phyloP scores from a whole-genome alignment of 2,113 vertebrate genomes.

The Phyllostomus discolor region DNA sequence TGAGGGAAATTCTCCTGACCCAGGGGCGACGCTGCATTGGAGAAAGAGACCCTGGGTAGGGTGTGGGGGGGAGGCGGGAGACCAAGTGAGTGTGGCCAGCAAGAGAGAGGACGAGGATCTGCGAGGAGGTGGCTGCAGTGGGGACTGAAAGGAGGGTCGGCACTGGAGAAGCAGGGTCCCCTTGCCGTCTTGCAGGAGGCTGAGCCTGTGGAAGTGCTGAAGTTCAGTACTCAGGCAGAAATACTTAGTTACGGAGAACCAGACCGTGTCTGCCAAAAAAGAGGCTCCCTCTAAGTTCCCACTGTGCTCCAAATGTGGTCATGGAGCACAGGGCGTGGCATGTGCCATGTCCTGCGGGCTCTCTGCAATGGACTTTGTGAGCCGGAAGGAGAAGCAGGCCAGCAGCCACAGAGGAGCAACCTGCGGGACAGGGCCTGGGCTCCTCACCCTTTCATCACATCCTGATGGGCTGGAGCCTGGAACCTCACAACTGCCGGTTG shows the following conservation, averaged over 20 bases:
- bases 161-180: background rate
- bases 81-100: background rate
- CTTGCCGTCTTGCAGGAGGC: background rate
- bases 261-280: background rate
- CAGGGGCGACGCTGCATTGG: rapidly evolving
- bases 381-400: background rate
- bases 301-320: background rate
- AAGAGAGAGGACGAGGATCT: background rate
- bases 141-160: background rate
- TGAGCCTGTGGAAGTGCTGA: background rate
- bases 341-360: background rate
- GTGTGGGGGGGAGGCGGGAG: background rate
- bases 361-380: background rate
- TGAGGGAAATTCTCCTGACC: background rate
- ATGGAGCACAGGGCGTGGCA: background rate
- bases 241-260: background rate
- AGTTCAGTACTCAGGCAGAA: background rate
- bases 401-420: background rate
- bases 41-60: background rate
- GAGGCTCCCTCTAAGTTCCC: background rate
- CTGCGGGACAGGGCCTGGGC: background rate
- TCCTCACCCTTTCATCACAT: background rate
- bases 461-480: background rate
- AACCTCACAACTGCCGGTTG: background rate
- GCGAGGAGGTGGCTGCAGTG: rapidly evolving